A percentile compares a stretch with the other conserved stretches of the same genome.
phyloP scores from a whole-genome alignment of 2,797 vertebrate genomes.

The Lepilemur septentrionalis region DNA sequence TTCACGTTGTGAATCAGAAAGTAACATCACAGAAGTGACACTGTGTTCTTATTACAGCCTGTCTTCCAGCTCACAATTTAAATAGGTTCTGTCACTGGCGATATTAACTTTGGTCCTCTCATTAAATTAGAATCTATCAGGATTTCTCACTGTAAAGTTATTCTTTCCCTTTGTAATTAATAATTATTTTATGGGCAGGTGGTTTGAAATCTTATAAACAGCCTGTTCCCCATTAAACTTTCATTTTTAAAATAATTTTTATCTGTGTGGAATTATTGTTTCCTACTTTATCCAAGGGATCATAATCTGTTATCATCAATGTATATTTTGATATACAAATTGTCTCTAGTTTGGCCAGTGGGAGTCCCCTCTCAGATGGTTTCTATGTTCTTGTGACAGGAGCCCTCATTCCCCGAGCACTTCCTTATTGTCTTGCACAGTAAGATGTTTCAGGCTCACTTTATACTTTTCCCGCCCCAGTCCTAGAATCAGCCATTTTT shows the following conservation, averaged over 20 bases:
- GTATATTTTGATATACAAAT: neutral
- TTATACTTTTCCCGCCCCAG: neutral
- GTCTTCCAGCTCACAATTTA: neutral
- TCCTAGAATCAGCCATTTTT: neutral
- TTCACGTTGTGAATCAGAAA: neutral
- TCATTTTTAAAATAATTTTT: neutral
- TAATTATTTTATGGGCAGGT: neutral
- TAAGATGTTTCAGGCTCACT: neutral
- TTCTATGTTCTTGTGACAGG: neutral
- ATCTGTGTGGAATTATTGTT: neutral
- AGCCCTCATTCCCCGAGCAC: neutral
- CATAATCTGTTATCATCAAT: neutral
- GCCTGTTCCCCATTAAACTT: neutral
- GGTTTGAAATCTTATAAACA: neutral
- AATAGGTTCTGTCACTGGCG: neutral
- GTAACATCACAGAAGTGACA: neutral
- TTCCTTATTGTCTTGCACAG: neutral
- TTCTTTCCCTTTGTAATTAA: neutral
- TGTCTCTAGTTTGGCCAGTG: neutral
- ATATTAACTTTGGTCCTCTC: neutral
- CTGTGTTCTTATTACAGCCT: too few relatives aligned
- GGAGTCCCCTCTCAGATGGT: neutral
- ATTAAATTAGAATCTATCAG: neutral
- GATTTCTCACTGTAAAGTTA: neutral
- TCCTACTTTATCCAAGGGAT: neutral